These are phyloP conservation scores for Arnoldichthys spilopterus DNA, from an alignment of 2,797 vertebrate genomes.

Conservation along the genomic window DNA sequence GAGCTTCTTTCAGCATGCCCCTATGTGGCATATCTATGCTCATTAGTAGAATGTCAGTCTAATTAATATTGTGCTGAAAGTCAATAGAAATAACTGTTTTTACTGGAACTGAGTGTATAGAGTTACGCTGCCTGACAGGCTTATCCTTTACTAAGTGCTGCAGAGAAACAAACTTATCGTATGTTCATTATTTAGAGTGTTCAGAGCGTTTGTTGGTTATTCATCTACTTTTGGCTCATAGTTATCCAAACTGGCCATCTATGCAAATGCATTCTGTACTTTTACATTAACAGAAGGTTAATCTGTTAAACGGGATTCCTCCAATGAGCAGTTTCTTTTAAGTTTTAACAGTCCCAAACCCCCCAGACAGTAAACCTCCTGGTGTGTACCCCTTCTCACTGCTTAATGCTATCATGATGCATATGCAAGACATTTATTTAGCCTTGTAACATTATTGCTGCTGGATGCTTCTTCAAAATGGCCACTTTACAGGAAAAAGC, in stretches of 20 bases:
- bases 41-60: conserved; percentile 44
- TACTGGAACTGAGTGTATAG: conserved; percentile 27
- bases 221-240: not conserved
- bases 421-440: no score
- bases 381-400: no score
- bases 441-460: no score
- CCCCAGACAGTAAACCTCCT: no score
- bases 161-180: not conserved
- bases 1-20: not conserved
- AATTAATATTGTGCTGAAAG: conserved; percentile 47
- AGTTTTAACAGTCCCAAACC: no score
- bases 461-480: no score
- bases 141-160: conserved; percentile 2
- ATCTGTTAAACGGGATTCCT: no score
- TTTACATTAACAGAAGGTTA: not conserved
- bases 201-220: not conserved
- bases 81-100: conserved; percentile 39
- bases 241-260: not conserved
- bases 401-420: no score
- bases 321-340: no score
- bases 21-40: conserved; percentile 16
- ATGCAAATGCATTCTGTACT: not conserved
- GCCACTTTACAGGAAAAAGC: no score
- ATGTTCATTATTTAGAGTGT: not conserved
- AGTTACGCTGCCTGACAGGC: conserved; percentile 2